Evolutionary conservation across 1,140 invertebrate genomes (phyloP).

Genomic region (Eueides isabella): DNA sequence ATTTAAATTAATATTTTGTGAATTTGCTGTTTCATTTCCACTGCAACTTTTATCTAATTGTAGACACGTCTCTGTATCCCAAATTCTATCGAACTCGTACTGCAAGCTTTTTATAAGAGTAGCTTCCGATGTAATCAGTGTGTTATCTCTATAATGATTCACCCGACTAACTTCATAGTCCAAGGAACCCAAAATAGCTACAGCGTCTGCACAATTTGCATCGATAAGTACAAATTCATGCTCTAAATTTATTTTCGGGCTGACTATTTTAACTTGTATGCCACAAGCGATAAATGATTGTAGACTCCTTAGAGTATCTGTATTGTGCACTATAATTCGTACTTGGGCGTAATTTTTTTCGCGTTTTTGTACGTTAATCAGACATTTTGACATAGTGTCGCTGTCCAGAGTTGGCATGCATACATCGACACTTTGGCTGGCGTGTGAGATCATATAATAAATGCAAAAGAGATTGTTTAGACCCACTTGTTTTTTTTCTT

Average conservation of each 20-base stretch:
- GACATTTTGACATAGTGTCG: slow-evolving; percentile 55
- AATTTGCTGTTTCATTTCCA: background rate
- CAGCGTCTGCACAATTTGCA: slow-evolving; percentile 43
- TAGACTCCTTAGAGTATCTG: slow-evolving; percentile 39
- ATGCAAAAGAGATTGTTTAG: slow-evolving; percentile 64
- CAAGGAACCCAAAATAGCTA: slow-evolving; percentile 62
- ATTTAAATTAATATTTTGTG: slow-evolving; percentile 29
- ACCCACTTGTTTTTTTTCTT: slow-evolving; percentile 48
- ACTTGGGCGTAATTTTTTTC: slow-evolving; percentile 52
- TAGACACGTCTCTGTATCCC: slow-evolving; percentile 39
- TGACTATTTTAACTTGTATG: slow-evolving; percentile 59
- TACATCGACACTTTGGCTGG: slow-evolving; percentile 53
- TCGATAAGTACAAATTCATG: slow-evolving; percentile 71
- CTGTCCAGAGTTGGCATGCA: slow-evolving; percentile 60
- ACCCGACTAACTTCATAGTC: slow-evolving; percentile 53
- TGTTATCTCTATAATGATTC: slow-evolving; percentile 54
- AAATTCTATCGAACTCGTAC: slow-evolving; percentile 68
- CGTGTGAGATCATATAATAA: slow-evolving; percentile 56
- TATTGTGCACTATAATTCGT: slow-evolving; percentile 56
- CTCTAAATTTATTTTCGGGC: slow-evolving; percentile 47
- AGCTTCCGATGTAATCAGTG: slow-evolving; percentile 59
- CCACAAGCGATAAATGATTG: slow-evolving; percentile 45
- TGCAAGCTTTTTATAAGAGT: slow-evolving; percentile 48
- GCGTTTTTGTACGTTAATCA: slow-evolving; percentile 48
- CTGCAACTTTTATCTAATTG: background rate